Evolutionary conservation across 92 coral and sea anemone species (phyloP).

Genomic region (Zoanthus sociatus): DNA sequence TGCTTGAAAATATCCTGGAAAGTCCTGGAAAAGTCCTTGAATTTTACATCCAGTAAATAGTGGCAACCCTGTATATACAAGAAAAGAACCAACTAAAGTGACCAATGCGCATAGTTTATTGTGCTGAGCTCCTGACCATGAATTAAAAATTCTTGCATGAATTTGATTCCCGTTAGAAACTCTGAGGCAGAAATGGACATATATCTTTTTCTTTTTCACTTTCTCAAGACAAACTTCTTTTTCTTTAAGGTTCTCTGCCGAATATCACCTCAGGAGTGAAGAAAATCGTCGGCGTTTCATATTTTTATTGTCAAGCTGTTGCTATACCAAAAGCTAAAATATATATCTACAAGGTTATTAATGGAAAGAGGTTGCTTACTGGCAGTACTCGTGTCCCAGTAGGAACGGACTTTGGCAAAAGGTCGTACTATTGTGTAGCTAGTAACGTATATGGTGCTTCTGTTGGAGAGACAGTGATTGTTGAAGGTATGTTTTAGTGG

Average conservation of each 20-base stretch:
- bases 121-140: too few species aligned
- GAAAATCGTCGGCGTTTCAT: slow-evolving; percentile 56
- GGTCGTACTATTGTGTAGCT: slow-evolving; percentile 80
- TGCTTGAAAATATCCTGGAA: too few species aligned
- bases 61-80: too few species aligned
- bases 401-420: slow-evolving; percentile 56
- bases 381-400: slow-evolving; percentile 48
- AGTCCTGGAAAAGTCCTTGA: too few species aligned
- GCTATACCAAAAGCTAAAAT: slow-evolving; percentile 76
- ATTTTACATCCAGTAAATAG: too few species aligned
- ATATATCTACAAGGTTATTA: slow-evolving; percentile 61
- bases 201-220: background rate
- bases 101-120: too few species aligned
- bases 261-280: slow-evolving; percentile 58
- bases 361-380: slow-evolving; percentile 37
- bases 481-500: slow-evolving; percentile 57
- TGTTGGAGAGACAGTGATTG: slow-evolving; percentile 53
- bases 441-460: slow-evolving; percentile 81
- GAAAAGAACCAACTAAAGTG: too few species aligned
- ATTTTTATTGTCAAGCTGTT: slow-evolving; percentile 75
- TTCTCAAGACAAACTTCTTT: background rate
- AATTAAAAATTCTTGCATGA: background rate
- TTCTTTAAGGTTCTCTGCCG: slow-evolving; percentile 71
- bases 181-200: too few species aligned
- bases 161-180: background rate